These are phyloP conservation scores for Drosophila nebulosa DNA, from an alignment of 1,140 invertebrate species.

Conservation along the genomic window DNA sequence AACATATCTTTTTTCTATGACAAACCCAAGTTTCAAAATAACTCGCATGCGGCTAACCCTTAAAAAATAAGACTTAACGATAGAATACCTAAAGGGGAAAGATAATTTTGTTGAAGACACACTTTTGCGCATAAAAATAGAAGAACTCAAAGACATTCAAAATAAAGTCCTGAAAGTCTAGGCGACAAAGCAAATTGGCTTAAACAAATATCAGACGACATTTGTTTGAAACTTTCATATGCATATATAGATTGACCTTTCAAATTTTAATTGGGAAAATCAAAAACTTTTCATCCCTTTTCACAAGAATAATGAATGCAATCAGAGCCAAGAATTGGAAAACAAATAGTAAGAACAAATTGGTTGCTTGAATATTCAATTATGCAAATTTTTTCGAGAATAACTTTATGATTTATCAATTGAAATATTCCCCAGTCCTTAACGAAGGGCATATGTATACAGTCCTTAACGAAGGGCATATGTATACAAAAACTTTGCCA, in stretches of 20 bases:
- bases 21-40: no score
- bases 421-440: neutral
- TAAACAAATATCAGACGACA: neutral
- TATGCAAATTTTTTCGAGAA: neutral
- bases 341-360: neutral
- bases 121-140: no score
- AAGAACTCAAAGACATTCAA: no score
- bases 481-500: neutral
- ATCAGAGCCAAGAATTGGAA: neutral
- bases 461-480: no score
- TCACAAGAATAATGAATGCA: neutral
- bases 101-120: no score
- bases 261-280: neutral
- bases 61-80: no score
- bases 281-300: neutral
- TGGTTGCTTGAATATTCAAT: neutral
- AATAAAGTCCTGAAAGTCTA: no score
- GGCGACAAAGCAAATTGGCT: neutral
- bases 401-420: constrained; percentile 4
- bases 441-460: no score
- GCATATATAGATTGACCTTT: neutral
- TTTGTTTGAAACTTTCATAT: neutral
- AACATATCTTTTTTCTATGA: no score
- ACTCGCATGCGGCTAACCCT: no score
- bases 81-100: no score